Conservation (phyloP, 2,888 invertebrate genomes). For the Hecatera dysodea region DNA sequence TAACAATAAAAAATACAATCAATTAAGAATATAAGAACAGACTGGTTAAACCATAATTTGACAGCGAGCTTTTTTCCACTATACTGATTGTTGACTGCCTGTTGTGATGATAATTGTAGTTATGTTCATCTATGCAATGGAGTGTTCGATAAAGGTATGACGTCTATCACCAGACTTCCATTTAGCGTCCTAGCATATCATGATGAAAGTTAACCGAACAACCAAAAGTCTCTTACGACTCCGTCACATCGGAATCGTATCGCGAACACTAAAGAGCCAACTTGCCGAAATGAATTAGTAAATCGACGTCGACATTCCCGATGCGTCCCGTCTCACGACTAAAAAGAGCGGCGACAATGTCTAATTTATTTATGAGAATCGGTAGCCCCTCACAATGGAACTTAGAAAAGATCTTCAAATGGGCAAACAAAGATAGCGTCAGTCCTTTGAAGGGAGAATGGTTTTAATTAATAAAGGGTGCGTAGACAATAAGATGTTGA, state of each 20-base stretch:
- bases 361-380: conserved; percentile 89
- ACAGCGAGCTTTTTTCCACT: not conserved
- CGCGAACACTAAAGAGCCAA: conserved; percentile 67
- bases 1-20: not conserved
- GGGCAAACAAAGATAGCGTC: conserved; percentile 75
- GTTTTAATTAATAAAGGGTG: conserved; percentile 70
- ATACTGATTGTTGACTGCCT: no score
- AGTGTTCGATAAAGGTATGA: no score
- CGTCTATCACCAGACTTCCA: no score
- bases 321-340: conserved; percentile 76
- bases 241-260: conserved; percentile 64
- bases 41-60: not conserved
- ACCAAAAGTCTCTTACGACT: conserved; percentile 13
- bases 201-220: not conserved
- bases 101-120: no score
- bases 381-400: conserved; percentile 77
- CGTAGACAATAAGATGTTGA: conserved; percentile 60
- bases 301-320: conserved; percentile 87
- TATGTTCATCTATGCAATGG: no score
- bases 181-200: no score
- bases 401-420: conserved; percentile 76
- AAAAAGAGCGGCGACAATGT: conserved; percentile 83
- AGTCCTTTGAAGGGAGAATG: conserved; percentile 70
- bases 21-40: not conserved
- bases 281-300: conserved; percentile 88